Base-by-base conservation (phyloP, 1,140 invertebrate genomes). In the Drosophila subpulchrella region DNA sequence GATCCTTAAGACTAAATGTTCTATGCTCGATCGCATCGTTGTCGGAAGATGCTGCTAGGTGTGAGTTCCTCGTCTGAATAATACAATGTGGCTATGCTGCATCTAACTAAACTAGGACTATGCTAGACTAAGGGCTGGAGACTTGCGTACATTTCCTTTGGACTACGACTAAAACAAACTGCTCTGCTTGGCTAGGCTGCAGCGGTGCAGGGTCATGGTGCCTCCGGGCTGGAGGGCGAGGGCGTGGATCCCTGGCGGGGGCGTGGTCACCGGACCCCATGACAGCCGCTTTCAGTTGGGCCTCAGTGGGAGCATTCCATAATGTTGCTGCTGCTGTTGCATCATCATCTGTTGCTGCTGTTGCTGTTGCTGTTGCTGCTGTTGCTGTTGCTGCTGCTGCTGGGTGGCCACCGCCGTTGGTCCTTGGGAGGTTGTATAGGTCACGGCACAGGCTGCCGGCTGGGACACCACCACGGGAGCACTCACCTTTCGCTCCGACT, bases 211-310 rank as follows among this genome's bases (percentile, higher is more conserved):
- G 76, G 84, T 88, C 84, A 88, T 88, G 47, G 67, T 80, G 57
- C 84, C 84, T 15, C 79, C 60, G 53, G 83, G 84, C 27, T 84
- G 84, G 13, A 86, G 58, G 20, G 83, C 60, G 42, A 89, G 84
- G 34, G 84, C 59, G 50, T 89, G 80, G 12, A 89, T 50, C 44
- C 42, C 78, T 34, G 80, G 66, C 24, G 80, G 84, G 42, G 84
- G 85, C 77, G 84, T 84, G 17, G 84, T 88, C 27, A 88, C 77
- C 54, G 79, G 81, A 72, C 85, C 82, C 81, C 90, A 90, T 12
- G 82, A 91, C 12, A 86, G 90, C 65, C 85, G 80, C 81, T 91
- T 91, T 91, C 90, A 91, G 82, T 91, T 91, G 34, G 76, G 81
- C 68, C 90, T 63, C 44, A 91, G 53, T 11, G 90, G 90, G 42